These are phyloP conservation scores for Lemur catta DNA, from an alignment of 2,797 vertebrate species.

Conservation along the genomic window DNA sequence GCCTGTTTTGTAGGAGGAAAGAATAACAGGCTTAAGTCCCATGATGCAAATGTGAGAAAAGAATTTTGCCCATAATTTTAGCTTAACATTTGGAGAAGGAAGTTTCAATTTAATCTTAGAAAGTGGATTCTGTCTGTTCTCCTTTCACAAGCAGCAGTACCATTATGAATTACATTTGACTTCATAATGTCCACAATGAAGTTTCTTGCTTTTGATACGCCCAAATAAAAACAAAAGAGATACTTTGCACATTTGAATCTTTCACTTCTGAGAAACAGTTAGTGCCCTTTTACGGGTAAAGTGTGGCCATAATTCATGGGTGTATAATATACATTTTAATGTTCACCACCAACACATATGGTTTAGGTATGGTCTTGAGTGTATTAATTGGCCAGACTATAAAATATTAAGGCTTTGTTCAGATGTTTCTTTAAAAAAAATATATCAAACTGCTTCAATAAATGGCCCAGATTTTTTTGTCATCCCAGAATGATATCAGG, in stretches of 20 bases:
- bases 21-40: conserved; percentile 65
- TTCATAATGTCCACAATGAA: conserved; percentile 11
- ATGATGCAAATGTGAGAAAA: conserved; percentile 73
- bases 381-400: not conserved
- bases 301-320: not conserved
- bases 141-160: conserved; percentile 38
- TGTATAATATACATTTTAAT: not conserved
- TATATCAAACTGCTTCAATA: not conserved
- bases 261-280: not conserved
- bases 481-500: conserved; percentile 66
- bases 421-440: not conserved
- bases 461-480: conserved; percentile 67
- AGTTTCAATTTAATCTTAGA: conserved; percentile 73
- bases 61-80: conserved; percentile 72
- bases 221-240: conserved; percentile 24
- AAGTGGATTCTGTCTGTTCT: conserved; percentile 52
- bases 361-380: not conserved
- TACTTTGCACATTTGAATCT: not conserved
- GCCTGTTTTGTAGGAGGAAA: conserved; percentile 55
- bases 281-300: conserved; percentile 29
- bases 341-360: not conserved
- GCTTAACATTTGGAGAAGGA: conserved; percentile 70
- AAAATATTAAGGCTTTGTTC: conserved; percentile 9
- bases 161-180: conserved; percentile 58
- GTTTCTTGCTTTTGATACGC: conserved; percentile 40